Percentiles rank a stretch among this genome's conserved stretches.
Evolutionary conservation across 2,113 vertebrate genomes (phyloP).

Genomic region (Hippocampus zosterae): DNA sequence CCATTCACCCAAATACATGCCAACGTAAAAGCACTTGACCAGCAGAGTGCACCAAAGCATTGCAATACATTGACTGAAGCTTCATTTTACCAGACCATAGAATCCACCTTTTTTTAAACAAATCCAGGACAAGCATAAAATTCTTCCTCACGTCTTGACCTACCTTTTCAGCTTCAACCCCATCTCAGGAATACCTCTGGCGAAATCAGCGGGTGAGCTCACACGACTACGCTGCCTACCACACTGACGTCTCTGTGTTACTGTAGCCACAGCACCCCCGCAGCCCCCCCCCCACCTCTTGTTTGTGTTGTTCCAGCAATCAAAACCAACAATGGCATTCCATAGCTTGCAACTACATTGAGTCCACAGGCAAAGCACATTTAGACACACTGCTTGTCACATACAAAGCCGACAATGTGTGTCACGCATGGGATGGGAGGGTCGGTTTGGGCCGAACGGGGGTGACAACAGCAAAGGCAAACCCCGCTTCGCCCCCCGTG

Average conservation of each 20-base stretch:
- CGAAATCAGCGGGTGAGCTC: constrained; percentile 13
- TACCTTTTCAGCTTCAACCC: constrained; percentile 40
- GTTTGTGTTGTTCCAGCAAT: constrained; percentile 67
- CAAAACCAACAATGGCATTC: constrained; percentile 73
- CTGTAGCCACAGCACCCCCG: constrained; percentile 19
- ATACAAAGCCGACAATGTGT: constrained; percentile 51
- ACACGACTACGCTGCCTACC: constrained; percentile 18
- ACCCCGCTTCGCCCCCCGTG: constrained; percentile 6
- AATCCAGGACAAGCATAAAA: not conserved
- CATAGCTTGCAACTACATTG: constrained; percentile 74
- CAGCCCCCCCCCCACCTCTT: constrained; percentile 32
- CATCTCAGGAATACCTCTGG: constrained; percentile 15
- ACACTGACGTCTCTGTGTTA: constrained; percentile 16
- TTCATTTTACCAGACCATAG: not conserved
- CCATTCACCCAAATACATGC: constrained; percentile 5
- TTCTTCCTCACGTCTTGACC: constrained; percentile 17
- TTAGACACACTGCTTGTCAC: constrained; percentile 49
- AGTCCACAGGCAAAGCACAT: constrained; percentile 55
- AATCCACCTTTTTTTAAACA: not conserved
- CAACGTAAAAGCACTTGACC: constrained; percentile 4
- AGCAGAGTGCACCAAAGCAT: not conserved
- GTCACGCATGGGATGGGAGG: constrained; percentile 41
- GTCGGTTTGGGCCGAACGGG: constrained; percentile 28
- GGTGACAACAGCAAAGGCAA: constrained; percentile 32
- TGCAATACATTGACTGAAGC: not conserved